Conservation (phyloP, 1,140 invertebrate species). For the Calycopis cecrops region DNA sequence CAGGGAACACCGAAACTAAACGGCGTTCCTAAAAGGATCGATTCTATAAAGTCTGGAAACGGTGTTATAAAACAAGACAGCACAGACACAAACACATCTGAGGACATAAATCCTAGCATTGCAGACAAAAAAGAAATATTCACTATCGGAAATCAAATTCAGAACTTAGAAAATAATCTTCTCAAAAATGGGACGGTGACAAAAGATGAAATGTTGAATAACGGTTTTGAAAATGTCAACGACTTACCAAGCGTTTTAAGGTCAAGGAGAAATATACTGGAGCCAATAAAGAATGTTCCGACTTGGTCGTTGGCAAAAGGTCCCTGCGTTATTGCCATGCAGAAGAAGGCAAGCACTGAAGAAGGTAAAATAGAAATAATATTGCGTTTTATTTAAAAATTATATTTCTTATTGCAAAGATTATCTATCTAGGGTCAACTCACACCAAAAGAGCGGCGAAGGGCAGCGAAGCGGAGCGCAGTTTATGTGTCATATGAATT, state of each 20-base stretch:
- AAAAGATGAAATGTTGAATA: conserved; percentile 17
- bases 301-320: conserved; percentile 68
- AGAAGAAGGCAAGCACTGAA: conserved; percentile 38
- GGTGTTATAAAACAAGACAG: conserved; percentile 46
- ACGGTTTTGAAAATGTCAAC: conserved; percentile 22
- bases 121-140: conserved; percentile 47
- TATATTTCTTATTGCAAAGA: too few species aligned
- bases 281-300: conserved; percentile 63
- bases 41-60: conserved; percentile 38
- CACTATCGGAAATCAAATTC: conserved; percentile 55
- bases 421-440: too few species aligned
- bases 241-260: conserved; percentile 51
- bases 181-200: conserved; percentile 33
- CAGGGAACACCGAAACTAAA: conserved; percentile 47
- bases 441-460: too few species aligned
- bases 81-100: conserved; percentile 56
- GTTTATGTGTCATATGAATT: too few species aligned
- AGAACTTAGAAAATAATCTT: background rate
- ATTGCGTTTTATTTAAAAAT: too few species aligned
- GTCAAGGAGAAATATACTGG: conserved; percentile 60
- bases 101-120: conserved; percentile 53
- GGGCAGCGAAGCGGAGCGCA: too few species aligned
- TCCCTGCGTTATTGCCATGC: conserved; percentile 56
- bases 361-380: conserved; percentile 31
- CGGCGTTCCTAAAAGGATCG: conserved; percentile 37